Evolutionary conservation across 1,140 invertebrate genomes (phyloP).

Genomic region (Polyergus mexicanus): DNA sequence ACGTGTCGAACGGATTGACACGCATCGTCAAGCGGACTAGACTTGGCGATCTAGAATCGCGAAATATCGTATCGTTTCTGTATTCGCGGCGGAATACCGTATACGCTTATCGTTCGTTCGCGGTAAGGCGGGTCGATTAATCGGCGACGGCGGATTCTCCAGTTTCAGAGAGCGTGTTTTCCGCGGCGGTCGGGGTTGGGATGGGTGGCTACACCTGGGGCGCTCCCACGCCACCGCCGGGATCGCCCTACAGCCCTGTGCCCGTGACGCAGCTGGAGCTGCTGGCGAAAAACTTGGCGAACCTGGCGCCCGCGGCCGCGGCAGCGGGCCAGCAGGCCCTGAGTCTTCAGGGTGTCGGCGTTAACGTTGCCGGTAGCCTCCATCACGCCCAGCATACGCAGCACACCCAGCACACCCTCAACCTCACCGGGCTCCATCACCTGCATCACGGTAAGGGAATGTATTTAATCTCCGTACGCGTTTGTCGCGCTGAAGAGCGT

Average conservation of each 20-base stretch:
- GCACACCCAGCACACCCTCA: slow-evolving; percentile 83
- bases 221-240: slow-evolving; percentile 89
- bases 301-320: slow-evolving; percentile 77
- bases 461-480: background rate
- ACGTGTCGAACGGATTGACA: too few species aligned
- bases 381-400: slow-evolving; percentile 84
- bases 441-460: slow-evolving; percentile 82
- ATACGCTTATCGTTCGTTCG: background rate
- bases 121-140: slow-evolving; percentile 68
- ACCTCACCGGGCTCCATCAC: slow-evolving; percentile 84
- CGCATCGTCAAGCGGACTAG: too few species aligned
- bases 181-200: slow-evolving; percentile 86
- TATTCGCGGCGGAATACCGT: background rate
- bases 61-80: background rate
- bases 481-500: background rate
- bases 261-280: slow-evolving; percentile 88
- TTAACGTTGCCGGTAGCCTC: slow-evolving; percentile 82
- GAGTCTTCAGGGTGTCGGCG: slow-evolving; percentile 83
- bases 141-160: slow-evolving; percentile 72
- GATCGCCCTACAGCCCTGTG: slow-evolving; percentile 90
- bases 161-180: slow-evolving; percentile 90
- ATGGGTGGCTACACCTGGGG: slow-evolving; percentile 88
- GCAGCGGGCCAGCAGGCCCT: slow-evolving; percentile 81
- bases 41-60: too few species aligned
- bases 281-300: slow-evolving; percentile 86